A percentile compares a stretch with the other conserved stretches of the same genome.
These are phyloP conservation scores for Nipponia nippon DNA, from an alignment of 2,113 vertebrate species.

Conservation along the genomic window DNA sequence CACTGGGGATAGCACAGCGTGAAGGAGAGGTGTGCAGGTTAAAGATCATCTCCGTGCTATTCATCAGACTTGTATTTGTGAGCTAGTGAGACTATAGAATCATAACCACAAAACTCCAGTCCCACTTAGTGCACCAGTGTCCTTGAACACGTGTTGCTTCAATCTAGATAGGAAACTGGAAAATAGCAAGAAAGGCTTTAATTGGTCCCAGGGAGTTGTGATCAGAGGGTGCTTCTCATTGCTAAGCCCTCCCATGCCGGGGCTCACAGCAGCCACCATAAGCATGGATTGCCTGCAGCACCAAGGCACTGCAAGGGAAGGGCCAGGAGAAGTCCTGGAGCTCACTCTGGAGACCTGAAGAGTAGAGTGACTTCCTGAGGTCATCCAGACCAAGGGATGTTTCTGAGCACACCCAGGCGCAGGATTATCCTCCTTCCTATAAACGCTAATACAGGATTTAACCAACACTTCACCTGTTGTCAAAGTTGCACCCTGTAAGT, in stretches of 20 bases:
- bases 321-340: neutral
- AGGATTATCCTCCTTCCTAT: neutral
- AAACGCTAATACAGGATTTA: neutral
- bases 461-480: neutral
- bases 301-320: neutral
- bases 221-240: neutral
- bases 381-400: neutral
- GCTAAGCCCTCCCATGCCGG: neutral
- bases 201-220: neutral
- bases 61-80: neutral
- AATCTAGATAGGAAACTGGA: neutral
- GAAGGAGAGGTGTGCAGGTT: neutral
- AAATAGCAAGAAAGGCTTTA: neutral
- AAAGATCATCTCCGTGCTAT: neutral
- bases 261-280: neutral
- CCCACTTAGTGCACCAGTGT: neutral
- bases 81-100: neutral
- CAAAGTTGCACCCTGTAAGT: neutral
- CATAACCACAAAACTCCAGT: neutral
- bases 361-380: neutral
- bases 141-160: neutral
- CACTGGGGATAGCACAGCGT: fast-evolving
- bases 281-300: neutral
- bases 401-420: neutral
- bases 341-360: neutral